Conservation (phyloP, 2,113 vertebrate genomes). For the Lamprologus lemairii region DNA sequence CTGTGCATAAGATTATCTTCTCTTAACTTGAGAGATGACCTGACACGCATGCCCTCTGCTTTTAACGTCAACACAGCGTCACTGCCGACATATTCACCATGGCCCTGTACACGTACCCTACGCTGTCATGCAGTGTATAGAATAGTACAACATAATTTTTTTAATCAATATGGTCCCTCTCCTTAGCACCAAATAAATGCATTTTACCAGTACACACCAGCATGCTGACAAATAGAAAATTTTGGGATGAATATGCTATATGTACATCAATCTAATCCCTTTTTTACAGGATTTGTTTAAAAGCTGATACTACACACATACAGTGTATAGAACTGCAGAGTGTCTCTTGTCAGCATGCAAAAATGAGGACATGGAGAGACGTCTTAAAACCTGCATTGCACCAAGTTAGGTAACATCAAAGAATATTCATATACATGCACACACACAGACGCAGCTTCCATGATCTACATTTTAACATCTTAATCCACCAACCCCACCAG, state of each 20-base stretch:
- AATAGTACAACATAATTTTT: not conserved
- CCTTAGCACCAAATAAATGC: not conserved
- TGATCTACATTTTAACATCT: conserved; percentile 9
- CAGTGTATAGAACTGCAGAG: not conserved
- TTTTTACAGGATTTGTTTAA: not conserved
- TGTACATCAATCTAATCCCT: not conserved
- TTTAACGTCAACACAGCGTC: not conserved
- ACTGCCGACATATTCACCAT: not conserved
- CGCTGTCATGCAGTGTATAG: not conserved
- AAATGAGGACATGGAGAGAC: conserved; percentile 15
- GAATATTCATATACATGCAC: not conserved
- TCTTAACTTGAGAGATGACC: not conserved
- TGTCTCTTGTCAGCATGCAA: not conserved
- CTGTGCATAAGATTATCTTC: not conserved
- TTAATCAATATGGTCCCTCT: not conserved
- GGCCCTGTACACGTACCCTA: not conserved
- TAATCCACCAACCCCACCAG: not conserved
- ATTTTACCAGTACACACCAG: not conserved
- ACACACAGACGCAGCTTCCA: not conserved
- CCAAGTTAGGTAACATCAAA: conserved; percentile 56
- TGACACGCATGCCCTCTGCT: not conserved
- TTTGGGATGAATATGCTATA: not conserved
- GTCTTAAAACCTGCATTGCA: conserved; percentile 48
- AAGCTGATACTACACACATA: not conserved
- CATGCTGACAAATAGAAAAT: too few species aligned